A percentile compares a stretch with the other conserved stretches of the same genome.
Conservation (phyloP, 2,797 vertebrate species). For the Poeciliopsis gracilis region DNA sequence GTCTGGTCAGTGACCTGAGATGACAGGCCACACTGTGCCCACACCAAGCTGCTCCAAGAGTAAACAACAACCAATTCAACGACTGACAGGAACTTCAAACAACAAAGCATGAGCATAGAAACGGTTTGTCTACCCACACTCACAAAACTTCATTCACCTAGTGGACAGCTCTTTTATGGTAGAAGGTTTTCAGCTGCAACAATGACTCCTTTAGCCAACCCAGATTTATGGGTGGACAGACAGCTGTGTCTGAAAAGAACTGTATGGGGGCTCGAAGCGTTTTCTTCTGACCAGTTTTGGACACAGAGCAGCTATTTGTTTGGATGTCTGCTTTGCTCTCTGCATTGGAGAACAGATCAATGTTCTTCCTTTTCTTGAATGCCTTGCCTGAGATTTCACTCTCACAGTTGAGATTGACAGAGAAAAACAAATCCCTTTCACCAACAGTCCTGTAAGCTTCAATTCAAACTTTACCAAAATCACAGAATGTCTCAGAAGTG, state of each 20-base stretch:
- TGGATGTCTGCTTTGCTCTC: slow-evolving; percentile 47
- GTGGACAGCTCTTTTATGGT: slow-evolving; percentile 23
- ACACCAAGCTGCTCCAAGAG: slow-evolving; percentile 7
- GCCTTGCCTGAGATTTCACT: slow-evolving; percentile 33
- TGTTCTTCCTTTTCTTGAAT: slow-evolving; percentile 41
- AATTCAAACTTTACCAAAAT: slow-evolving; percentile 4
- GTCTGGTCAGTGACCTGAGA: slow-evolving; percentile 11
- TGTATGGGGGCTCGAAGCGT: slow-evolving; percentile 45
- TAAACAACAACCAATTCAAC: background rate
- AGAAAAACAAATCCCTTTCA: slow-evolving; percentile 26
- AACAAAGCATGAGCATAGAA: background rate
- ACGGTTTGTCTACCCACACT: slow-evolving; percentile 1
- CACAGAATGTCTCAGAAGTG: background rate
- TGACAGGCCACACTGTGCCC: background rate
- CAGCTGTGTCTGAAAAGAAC: slow-evolving; percentile 57
- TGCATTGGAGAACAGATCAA: slow-evolving; percentile 48
- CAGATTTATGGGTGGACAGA: slow-evolving; percentile 36
- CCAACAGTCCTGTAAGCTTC: slow-evolving; percentile 1
- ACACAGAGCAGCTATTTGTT: slow-evolving; percentile 45
- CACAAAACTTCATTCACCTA: slow-evolving; percentile 11
- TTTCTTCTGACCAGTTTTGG: slow-evolving; percentile 42
- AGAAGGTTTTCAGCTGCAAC: slow-evolving; percentile 32
- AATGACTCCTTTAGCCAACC: slow-evolving; percentile 32
- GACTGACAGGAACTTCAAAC: slow-evolving; percentile 3
- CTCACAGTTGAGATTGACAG: slow-evolving; percentile 39